Conservation (phyloP, 2,888 invertebrate genomes). For the Drosophila incognita region DNA sequence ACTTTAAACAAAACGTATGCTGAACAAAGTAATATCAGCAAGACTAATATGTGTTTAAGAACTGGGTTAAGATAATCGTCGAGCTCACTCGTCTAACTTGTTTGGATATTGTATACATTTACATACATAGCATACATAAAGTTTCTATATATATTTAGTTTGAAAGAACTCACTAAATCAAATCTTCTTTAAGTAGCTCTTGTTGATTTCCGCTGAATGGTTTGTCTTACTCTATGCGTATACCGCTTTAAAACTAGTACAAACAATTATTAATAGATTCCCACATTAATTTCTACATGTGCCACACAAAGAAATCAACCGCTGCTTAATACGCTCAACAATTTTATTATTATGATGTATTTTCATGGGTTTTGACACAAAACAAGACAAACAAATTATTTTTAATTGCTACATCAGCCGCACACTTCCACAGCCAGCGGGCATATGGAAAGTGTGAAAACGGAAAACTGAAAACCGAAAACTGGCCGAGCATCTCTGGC, state of each 20-base stretch:
- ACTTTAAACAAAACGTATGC: neutral
- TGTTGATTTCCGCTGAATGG: neutral
- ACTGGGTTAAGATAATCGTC: neutral
- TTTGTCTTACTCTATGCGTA: neutral
- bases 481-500: conserved; percentile 57
- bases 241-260: neutral
- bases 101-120: neutral
- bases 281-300: conserved; percentile 15
- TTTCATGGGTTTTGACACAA: conserved; percentile 71
- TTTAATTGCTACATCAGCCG: conserved; percentile 74
- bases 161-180: neutral
- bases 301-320: conserved; percentile 5
- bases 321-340: conserved; percentile 46
- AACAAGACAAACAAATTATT: conserved; percentile 78
- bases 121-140: neutral
- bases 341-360: conserved; percentile 70
- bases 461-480: conserved; percentile 41
- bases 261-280: neutral
- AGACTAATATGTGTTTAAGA: neutral
- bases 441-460: conserved; percentile 72
- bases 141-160: neutral
- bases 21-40: neutral
- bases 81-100: neutral
- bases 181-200: neutral
- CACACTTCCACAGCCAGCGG: conserved; percentile 36